Evolutionary conservation across 2,797 vertebrate species (phyloP), one percentile per base, ranked within the genome.

Genomic region (Schizopygopsis malacanthus): DNA sequence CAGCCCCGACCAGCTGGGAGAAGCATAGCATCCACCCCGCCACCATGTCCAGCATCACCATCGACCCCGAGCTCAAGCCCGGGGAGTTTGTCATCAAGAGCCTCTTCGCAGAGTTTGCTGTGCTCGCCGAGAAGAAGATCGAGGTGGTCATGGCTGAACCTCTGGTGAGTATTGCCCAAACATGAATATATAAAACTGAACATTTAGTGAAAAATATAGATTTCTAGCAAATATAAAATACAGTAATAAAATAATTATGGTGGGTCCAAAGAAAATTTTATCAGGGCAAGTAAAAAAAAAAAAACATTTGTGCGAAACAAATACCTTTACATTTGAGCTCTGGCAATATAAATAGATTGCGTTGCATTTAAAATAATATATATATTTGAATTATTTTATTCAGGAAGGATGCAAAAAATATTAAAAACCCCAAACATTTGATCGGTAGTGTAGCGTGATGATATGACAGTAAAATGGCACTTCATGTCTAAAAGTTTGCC

Each of bases 61-160:
- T 99, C 92, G 98, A 99, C 96, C 98, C 98, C 87, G 98, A 99
- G 95, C 97, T 98, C 92, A 99, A 99, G 93, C 98, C 98, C 61
- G 98, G 98, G 89, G 98, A 99, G 95, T 99, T 98, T 92, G 98
- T 99, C 97, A 99, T 99, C 96, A 99, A 99, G 94, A 99, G 97
- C 93, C 96, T 99, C 84, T 99, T 99, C 45, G 98, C 98, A n/a
- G 98, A 99, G 94, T 99, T 99, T 90, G 97, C 98, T 90, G 95
- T 99, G 94, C 97, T 99, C 91, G 98, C 98, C 78, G 98, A 99
- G 96, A 99, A 99, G 96, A 99, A 99, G 96, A 99, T 99, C 85
- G 98, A 99, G 94, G 97, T 98, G 95, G 98, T 99, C 94, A 99
- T 99, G 98, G 98, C 98, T 78, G 98, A 99, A 94, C 98, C 98